Conservation (phyloP, 1,140 invertebrate species). For the Macrobrachium rosenbergii region DNA sequence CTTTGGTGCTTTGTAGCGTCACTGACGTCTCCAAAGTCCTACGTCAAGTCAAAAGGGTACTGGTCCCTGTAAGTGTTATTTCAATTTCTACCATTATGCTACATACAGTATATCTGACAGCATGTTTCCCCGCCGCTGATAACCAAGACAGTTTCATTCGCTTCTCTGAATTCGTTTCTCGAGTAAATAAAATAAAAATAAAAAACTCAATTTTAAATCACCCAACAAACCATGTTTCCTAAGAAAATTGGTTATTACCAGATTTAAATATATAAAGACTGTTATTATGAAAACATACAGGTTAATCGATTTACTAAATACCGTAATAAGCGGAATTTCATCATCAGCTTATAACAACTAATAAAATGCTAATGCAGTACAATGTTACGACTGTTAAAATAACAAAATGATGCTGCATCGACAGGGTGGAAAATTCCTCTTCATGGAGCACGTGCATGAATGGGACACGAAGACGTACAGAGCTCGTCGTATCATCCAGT, state of each 20-base stretch:
- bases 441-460: slow-evolving; percentile 67
- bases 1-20: slow-evolving; percentile 68
- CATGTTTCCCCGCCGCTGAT: not conserved
- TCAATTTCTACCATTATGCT: not conserved
- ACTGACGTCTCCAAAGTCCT: slow-evolving; percentile 65
- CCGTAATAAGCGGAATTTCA: too few relatives aligned
- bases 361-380: not conserved
- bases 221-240: too few relatives aligned
- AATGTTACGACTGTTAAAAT: not conserved
- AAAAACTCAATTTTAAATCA: too few relatives aligned
- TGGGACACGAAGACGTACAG: slow-evolving; percentile 30
- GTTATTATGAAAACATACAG: too few relatives aligned
- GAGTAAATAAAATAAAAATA: too few relatives aligned
- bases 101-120: not conserved
- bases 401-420: slow-evolving; percentile 37
- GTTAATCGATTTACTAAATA: too few relatives aligned
- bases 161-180: not conserved
- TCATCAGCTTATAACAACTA: not conserved
- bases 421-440: slow-evolving; percentile 68
- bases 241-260: too few relatives aligned
- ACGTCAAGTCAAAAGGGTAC: slow-evolving; percentile 68
- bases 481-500: not conserved
- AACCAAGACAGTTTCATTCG: not conserved
- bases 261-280: too few relatives aligned
- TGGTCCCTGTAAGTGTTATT: slow-evolving; percentile 68